phyloP scores from a whole-genome alignment of 2,113 vertebrate species.

The Lophotis ruficrista region DNA sequence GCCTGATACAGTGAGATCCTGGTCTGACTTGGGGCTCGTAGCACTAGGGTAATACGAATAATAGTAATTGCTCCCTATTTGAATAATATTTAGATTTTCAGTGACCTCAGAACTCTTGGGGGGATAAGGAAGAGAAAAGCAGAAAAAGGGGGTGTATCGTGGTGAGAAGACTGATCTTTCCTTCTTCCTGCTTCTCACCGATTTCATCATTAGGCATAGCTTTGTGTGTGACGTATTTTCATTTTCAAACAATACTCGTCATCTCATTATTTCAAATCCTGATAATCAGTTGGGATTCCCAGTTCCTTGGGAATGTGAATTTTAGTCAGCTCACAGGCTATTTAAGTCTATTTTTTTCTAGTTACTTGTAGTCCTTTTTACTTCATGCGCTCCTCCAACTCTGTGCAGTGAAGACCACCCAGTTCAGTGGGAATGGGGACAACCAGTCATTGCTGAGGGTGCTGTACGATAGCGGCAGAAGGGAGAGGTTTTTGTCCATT shows the following conservation, averaged over 20 bases:
- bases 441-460: background rate
- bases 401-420: background rate
- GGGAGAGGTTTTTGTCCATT: background rate
- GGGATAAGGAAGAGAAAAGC: constrained; percentile 17
- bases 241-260: constrained; percentile 4
- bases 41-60: constrained; percentile 67
- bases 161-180: constrained; percentile 28
- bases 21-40: constrained; percentile 69
- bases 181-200: constrained; percentile 24
- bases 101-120: constrained; percentile 7
- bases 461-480: background rate
- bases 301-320: background rate
- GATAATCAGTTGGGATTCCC: background rate
- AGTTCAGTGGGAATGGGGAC: background rate
- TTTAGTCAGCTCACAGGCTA: background rate
- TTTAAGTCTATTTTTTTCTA: background rate
- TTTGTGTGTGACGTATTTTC: background rate
- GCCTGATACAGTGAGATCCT: constrained; percentile 70
- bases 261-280: constrained; percentile 25
- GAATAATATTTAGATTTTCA: constrained; percentile 56
- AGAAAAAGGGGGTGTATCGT: background rate
- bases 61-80: constrained; percentile 67
- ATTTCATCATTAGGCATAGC: background rate
- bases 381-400: background rate
- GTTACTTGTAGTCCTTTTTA: background rate